phyloP scores from a whole-genome alignment of 2,797 vertebrate species.

The Labeo calbasu region DNA sequence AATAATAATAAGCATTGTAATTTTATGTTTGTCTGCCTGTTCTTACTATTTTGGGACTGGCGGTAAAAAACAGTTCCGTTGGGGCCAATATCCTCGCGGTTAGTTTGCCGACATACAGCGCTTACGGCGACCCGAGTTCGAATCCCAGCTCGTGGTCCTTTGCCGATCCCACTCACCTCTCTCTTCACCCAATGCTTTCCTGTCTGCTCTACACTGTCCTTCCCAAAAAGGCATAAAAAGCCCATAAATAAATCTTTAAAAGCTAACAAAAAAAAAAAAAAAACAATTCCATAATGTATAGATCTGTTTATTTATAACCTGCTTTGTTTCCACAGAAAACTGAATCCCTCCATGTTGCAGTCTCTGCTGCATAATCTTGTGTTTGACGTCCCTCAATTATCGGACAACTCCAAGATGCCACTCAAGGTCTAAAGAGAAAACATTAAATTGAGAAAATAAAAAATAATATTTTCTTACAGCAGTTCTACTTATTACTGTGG shows the following conservation, averaged over 20 bases:
- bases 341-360: slow-evolving; percentile 90
- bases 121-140: too few species aligned
- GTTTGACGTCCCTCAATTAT: slow-evolving; percentile 87
- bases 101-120: too few species aligned
- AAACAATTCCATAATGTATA: background rate
- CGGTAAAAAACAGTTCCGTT: background rate
- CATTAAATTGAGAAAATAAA: background rate
- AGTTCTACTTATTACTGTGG: background rate
- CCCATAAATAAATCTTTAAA: too few species aligned
- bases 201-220: rapidly evolving
- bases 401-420: slow-evolving; percentile 88
- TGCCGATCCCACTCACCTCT: too few species aligned
- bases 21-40: background rate
- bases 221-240: too few species aligned
- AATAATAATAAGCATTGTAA: too few species aligned
- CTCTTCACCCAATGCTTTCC: too few species aligned
- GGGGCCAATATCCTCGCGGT: too few species aligned
- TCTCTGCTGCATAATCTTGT: slow-evolving; percentile 89
- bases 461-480: background rate
- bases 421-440: slow-evolving; percentile 81
- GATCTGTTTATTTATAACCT: background rate
- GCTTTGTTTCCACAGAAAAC: slow-evolving; percentile 76
- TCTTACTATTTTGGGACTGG: background rate
- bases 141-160: too few species aligned
- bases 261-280: background rate